Base-by-base conservation (phyloP, 1,140 invertebrate genomes). In the Drosophila lacteicornis region DNA sequence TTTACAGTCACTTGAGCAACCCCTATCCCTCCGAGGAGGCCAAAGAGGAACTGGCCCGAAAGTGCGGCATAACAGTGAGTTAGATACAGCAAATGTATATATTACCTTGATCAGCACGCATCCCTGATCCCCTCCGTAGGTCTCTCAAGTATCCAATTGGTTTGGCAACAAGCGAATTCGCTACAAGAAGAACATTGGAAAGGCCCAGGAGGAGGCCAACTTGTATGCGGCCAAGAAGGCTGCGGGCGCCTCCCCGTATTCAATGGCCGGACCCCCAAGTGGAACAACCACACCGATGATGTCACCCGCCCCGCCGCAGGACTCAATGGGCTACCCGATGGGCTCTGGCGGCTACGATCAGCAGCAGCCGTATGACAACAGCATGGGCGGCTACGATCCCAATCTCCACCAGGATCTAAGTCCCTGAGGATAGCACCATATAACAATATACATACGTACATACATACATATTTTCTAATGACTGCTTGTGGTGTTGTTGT, bases 181-280 rank as follows among this genome's bases (percentile, higher is more conserved):
- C 91, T 99, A 99, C 94, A 99, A 99, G 96, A 99, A 99, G 94
- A 99, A 99, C 94, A 99, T 99, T 79, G 98, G 99, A 78, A 99
- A 99, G 94, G 99, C 99, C 62, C 99, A 99, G 93, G 99, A 99
- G 94, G 99, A 99, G 94, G 99, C 99, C 42, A 99, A 99, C 94
- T 94, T 99, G 82, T 99, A 99, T 93, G 99, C 99, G 78, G 98
- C 99, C 51, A 99, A 99, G 94, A 99, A 99, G 94, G 98, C 98
- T 91, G 98, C 98, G 75, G 97, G 97, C 96, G 97, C 97, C 73
- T 98, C 97, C 70, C 97, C 97, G 59, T 98, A 98, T 94, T 97
- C 96, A 83, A 96, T 98, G 96, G 96, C 96, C 77, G 95, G 95
- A 75, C 95, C 96, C 66, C 96, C 96, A 63, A 96, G 97, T 86